A percentile compares a stretch with the other conserved stretches of the same genome.
These are phyloP conservation scores for Onychostruthus taczanowskii DNA, from an alignment of 2,113 vertebrate genomes.

Conservation along the genomic window DNA sequence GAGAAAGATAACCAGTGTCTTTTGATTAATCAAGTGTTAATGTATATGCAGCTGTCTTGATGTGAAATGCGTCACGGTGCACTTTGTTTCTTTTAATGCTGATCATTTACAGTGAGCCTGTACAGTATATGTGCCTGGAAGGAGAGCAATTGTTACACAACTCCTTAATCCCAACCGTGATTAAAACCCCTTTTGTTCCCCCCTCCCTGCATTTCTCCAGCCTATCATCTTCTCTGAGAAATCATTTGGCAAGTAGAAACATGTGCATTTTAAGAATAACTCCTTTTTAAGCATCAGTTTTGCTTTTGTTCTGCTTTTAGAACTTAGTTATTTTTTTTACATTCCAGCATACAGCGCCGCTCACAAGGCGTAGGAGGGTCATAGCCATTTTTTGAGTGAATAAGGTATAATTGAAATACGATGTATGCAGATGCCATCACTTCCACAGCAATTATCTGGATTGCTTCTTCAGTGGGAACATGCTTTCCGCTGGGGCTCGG, in stretches of 20 bases:
- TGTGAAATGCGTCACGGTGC: background rate
- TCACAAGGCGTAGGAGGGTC: conserved; percentile 45
- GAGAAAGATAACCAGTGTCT: background rate
- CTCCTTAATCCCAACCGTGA: conserved; percentile 54
- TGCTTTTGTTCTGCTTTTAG: conserved; percentile 54
- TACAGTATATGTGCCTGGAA: conserved; percentile 56
- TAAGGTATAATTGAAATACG: conserved; percentile 57
- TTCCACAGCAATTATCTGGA: conserved; percentile 9
- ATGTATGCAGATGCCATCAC: conserved; percentile 59
- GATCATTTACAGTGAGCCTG: conserved; percentile 32
- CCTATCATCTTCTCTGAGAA: conserved; percentile 62
- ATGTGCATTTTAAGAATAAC: conserved; percentile 50
- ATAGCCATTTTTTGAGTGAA: conserved; percentile 42
- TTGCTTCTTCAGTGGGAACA: conserved; percentile 54
- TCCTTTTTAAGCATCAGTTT: conserved; percentile 38
- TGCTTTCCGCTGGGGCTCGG: conserved; percentile 19
- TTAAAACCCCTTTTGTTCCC: conserved; percentile 64
- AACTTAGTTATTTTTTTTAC: conserved; percentile 37
- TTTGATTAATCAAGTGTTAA: conserved; percentile 31
- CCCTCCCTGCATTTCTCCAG: conserved; percentile 35
- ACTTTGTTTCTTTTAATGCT: conserved; percentile 49
- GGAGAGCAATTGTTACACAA: conserved; percentile 61
- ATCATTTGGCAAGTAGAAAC: conserved; percentile 60
- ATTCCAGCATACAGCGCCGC: background rate
- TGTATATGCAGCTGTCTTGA: conserved; percentile 26